phyloP scores from a whole-genome alignment of 1,140 invertebrate genomes.

The Phenacoccus solenopsis region DNA sequence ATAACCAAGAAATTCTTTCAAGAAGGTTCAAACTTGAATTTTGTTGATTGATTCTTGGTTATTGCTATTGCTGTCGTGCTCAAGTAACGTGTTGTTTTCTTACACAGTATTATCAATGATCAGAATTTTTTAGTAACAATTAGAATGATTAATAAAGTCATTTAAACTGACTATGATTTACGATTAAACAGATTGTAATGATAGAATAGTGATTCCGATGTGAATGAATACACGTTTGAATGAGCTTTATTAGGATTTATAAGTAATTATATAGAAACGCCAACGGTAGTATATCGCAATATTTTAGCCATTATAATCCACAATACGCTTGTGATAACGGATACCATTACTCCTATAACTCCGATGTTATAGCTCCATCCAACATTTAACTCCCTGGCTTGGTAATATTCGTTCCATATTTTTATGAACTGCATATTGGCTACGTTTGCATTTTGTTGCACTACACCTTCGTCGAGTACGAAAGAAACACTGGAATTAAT shows the following conservation, averaged over 20 bases:
- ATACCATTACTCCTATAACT: conserved; percentile 65
- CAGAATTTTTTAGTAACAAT: no score
- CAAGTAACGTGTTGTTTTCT: no score
- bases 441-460: conserved; percentile 8
- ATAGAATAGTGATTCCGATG: no score
- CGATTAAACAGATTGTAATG: no score
- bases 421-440: conserved; percentile 12
- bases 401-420: conserved; percentile 35
- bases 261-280: neutral
- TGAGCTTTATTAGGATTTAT: conserved; percentile 4
- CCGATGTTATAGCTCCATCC: conserved; percentile 60
- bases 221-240: no score
- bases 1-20: no score
- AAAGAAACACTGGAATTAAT: conserved; percentile 11
- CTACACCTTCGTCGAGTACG: conserved; percentile 16
- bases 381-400: conserved; percentile 55
- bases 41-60: no score
- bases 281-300: conserved; percentile 58
- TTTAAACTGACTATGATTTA: no score
- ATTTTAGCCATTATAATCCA: conserved; percentile 81
- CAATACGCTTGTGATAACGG: conserved; percentile 58
- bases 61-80: no score
- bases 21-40: no score
- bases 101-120: no score
- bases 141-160: no score